Evolutionary conservation across 1,140 invertebrate genomes (phyloP), one percentile per base, ranked within the genome.

Genomic region (Solenopsis fugax): DNA sequence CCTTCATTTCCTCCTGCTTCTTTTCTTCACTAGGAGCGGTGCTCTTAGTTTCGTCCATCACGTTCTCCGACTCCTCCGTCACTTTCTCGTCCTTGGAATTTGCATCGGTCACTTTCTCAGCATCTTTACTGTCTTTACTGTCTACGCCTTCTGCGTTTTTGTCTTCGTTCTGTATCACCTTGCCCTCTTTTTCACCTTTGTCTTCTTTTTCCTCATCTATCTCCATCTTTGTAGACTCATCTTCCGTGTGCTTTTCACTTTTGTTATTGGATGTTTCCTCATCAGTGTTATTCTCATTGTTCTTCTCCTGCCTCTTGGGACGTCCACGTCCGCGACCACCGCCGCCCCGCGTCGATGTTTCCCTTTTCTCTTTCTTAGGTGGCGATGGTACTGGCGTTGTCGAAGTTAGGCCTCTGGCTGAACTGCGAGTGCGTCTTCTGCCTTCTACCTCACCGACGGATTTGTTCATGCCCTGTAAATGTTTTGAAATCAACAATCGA

Each of bases 371-470:
- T 67, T 95, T 95, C 48, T 95, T 95, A 0, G 95, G 93, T 5
- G 95, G 95, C 13, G 95, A 94, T 56, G 95, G 95, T 6, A 94
- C 93, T 24, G 94, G 93, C 6, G 94, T 91, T 0, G 93, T 86
- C 3, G 93, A 87, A 9, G 91, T 85, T 6, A 95, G 87, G 13
- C 95, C 95, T 84, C 95, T 91, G 41, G 95, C 95, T 54, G 95
- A 95, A 86, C 95, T 96, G 37, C 95, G 95, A 6, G 95, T 96
- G 80, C 95, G 95, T 81, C 95, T 94, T 80, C 95, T 93, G 4
- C 95, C 95, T 87, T 96, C 95, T 1, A 95, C 89, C 52, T 95
- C 95, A 13, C 92, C 94, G 34, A 92, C 93, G 29, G 93, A 86
- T 73, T 94, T 91, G 78, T 94, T 94, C 86, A 95, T 88, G 72